phyloP scores from a whole-genome alignment of 92 coral and sea anemone genomes.

The Siderastrea siderea region DNA sequence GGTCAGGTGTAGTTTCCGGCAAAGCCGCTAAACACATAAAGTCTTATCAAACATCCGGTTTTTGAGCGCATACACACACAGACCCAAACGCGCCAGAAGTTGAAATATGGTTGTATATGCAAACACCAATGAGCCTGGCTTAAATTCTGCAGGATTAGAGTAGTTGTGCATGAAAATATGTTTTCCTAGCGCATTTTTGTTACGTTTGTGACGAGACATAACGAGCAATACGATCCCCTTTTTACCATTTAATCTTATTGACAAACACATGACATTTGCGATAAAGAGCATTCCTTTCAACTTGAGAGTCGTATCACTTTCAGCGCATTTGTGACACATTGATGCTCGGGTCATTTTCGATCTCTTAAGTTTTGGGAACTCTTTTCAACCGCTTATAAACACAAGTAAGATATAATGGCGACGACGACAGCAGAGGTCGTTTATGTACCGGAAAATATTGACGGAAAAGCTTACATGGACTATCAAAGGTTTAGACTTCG shows the following conservation, averaged over 20 bases:
- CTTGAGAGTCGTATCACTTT: constrained; percentile 14
- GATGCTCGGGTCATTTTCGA: constrained; percentile 4
- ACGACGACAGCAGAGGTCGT: constrained; percentile 14
- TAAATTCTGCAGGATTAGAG: not conserved
- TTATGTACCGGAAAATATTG: constrained; percentile 30
- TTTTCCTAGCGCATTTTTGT: not conserved
- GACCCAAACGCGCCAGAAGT: not conserved
- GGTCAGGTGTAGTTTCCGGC: constrained; percentile 21
- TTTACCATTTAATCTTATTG: constrained; percentile 22
- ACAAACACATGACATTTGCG: constrained; percentile 27
- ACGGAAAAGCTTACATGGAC: constrained; percentile 54
- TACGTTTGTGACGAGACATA: not conserved
- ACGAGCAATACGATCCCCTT: constrained; percentile 15
- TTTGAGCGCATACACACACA: not conserved
- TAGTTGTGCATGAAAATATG: not conserved
- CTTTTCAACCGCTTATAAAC: not conserved
- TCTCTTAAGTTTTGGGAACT: not conserved
- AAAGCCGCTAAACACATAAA: not conserved
- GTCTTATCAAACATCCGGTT: constrained; percentile 6
- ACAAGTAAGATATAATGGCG: constrained; percentile 7
- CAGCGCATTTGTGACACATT: not conserved
- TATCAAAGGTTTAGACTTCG: constrained; percentile 80
- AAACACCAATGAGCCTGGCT: not conserved
- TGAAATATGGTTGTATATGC: not conserved
- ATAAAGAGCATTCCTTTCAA: constrained; percentile 31